These are phyloP conservation scores for Trissolcus japonicus DNA, from an alignment of 2,888 invertebrate genomes.

Conservation along the genomic window DNA sequence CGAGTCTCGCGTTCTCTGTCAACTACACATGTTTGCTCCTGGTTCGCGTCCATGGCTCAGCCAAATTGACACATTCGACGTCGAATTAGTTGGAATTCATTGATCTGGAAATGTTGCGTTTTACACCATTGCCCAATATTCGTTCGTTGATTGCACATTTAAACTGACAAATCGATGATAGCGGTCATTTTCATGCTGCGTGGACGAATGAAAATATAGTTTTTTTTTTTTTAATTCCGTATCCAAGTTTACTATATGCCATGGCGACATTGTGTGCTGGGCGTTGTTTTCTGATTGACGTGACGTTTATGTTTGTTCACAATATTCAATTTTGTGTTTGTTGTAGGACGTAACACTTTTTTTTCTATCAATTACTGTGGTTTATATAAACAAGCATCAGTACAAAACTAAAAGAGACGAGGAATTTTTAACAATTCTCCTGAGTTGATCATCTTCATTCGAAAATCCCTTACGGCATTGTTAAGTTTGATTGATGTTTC, in stretches of 20 bases:
- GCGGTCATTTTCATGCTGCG: constrained; percentile 49
- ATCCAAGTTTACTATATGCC: not conserved
- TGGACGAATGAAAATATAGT: constrained; percentile 26
- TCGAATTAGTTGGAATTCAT: constrained; percentile 59
- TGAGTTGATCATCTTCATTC: not conserved
- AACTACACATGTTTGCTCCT: constrained; percentile 52
- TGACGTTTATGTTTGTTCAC: constrained; percentile 6
- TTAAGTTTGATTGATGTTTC: constrained; percentile 12
- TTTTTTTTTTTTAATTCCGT: constrained; percentile 26
- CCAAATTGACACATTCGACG: constrained; percentile 52
- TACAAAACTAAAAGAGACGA: no score
- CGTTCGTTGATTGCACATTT: constrained; percentile 57
- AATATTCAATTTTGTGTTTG: no score
- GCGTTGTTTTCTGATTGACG: constrained; percentile 22
- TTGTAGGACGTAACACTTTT: no score
- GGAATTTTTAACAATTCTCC: no score
- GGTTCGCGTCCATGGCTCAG: constrained; percentile 44
- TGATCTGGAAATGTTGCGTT: constrained; percentile 58
- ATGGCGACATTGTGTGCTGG: constrained; percentile 4
- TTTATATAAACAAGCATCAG: no score
- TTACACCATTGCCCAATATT: constrained; percentile 59
- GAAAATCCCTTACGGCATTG: not conserved
- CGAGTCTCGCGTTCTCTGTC: constrained; percentile 54
- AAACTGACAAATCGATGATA: constrained; percentile 55
- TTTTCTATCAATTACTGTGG: no score